Evolutionary conservation across 2,797 vertebrate species (phyloP), one percentile per base, ranked within the genome.

Genomic region (Notolabrus celidotus): DNA sequence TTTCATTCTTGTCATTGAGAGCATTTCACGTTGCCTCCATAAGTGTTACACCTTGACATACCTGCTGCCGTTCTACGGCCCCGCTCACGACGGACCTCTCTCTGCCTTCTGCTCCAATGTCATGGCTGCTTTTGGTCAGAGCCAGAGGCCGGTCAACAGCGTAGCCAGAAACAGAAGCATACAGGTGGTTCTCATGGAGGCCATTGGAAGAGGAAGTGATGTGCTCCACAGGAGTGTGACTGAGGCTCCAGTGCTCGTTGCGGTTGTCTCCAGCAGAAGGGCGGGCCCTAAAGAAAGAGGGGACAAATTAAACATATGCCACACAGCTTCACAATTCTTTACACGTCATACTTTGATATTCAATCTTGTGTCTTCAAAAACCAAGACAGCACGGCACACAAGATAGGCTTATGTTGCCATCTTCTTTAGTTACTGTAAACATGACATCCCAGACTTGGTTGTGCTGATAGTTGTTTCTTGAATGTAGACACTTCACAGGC

Each of bases 71-170:
- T 82, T 98, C 96, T 49, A 89, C 88, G 3, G 94, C 82, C 47
- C 90, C 93, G 80, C 80, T 74, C 2, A 85, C 25, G 57, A 74
- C 58, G 92, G 92, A 22, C 91, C 84, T 51, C 91, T 93, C 5
- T 85, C 84, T 16, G 89, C 87, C 67, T 90, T 89, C 77, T 1
- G 64, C 60, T 50, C 87, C 82, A 1, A 84, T 56, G 11, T 97
- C 95, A 71, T 93, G 71, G 86, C 91, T 96, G 91, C 92, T 96
- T 94, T 96, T 98, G 93, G 95, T 97, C 93, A 98, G 93, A 67
- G 96, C 95, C 33, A 98, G 93, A 15, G 98, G 97, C 92, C 97
- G 97, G 85, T 98, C 97, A 89, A 95, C 90, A 75, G 92, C 92
- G 68, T 96, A 94, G 87, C 94, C 93, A 43, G 97, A 95, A 79